Evolutionary conservation across 2,797 vertebrate genomes (phyloP).

Genomic region (Carduelis carduelis): DNA sequence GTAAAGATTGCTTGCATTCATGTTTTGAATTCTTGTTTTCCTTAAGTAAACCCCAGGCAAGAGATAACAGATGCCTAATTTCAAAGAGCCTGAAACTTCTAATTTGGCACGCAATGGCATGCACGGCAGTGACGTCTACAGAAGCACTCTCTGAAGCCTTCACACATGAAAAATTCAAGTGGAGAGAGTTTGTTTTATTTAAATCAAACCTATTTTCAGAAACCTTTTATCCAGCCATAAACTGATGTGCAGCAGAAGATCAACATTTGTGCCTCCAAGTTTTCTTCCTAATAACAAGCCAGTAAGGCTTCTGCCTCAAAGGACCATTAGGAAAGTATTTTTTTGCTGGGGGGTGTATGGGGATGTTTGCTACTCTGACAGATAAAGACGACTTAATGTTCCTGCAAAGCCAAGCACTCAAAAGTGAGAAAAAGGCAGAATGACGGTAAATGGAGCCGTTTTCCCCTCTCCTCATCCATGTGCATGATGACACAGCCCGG

Average conservation of each 20-base stretch:
- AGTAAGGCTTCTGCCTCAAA: neutral
- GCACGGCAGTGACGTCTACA: constrained; percentile 24
- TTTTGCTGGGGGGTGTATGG: neutral
- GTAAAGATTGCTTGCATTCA: constrained; percentile 11
- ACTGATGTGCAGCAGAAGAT: constrained; percentile 53
- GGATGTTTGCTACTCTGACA: neutral
- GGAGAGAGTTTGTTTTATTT: constrained; percentile 56
- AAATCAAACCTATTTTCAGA: constrained; percentile 65
- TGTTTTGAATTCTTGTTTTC: constrained; percentile 67
- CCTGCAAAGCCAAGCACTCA: neutral
- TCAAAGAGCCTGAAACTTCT: constrained; percentile 11
- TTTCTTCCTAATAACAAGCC: constrained; percentile 49
- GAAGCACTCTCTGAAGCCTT: neutral
- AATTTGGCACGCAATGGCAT: constrained; percentile 27
- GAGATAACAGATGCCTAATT: constrained; percentile 63
- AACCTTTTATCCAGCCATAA: constrained; percentile 55
- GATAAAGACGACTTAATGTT: neutral
- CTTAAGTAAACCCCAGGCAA: constrained; percentile 64
- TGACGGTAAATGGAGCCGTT: neutral
- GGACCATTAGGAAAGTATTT: constrained; percentile 13
- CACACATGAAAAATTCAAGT: constrained; percentile 53
- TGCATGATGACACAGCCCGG: neutral
- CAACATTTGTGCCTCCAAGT: constrained; percentile 47
- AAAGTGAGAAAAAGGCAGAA: neutral
- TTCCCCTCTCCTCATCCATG: neutral